phyloP scores from a whole-genome alignment of 2,888 invertebrate species.

The Watsonalla binaria region DNA sequence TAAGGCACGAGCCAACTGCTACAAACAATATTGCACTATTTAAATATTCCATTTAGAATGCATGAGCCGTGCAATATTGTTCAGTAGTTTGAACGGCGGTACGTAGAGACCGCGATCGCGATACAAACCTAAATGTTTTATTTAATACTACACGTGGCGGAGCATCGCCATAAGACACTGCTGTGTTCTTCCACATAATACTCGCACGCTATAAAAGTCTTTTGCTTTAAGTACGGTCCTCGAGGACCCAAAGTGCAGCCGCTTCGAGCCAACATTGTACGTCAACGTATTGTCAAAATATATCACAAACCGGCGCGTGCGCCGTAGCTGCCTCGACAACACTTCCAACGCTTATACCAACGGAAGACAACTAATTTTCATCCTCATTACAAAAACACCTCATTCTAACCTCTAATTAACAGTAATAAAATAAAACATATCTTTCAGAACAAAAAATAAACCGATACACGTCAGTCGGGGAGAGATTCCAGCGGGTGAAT shows the following conservation, averaged over 20 bases:
- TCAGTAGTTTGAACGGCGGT: conserved; percentile 9
- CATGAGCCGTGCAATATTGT: background rate
- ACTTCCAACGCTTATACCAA: conserved; percentile 42
- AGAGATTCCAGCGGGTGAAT: conserved; percentile 40
- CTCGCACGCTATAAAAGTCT: conserved; percentile 56
- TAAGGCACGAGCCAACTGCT: background rate
- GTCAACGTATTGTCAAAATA: conserved; percentile 38
- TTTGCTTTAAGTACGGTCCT: conserved; percentile 65
- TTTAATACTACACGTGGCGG: conserved; percentile 63
- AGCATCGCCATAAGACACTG: conserved; percentile 55
- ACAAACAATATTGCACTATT: background rate
- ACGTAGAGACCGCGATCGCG: conserved; percentile 30
- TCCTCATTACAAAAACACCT: conserved; percentile 26
- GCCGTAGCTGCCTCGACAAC: conserved; percentile 38
- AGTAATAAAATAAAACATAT: conserved; percentile 48
- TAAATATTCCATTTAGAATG: background rate
- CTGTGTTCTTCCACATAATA: conserved; percentile 40
- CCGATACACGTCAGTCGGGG: conserved; percentile 20
- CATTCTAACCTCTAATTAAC: conserved; percentile 28
- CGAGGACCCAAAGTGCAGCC: conserved; percentile 2
- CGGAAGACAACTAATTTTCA: conserved; percentile 59
- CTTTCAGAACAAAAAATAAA: conserved; percentile 36
- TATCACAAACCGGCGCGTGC: conserved; percentile 48
- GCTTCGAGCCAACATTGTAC: background rate
- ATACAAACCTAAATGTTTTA: conserved; percentile 30